These are phyloP conservation scores for Siniperca obscura DNA, from an alignment of 2,797 vertebrate genomes.

Conservation along the genomic window DNA sequence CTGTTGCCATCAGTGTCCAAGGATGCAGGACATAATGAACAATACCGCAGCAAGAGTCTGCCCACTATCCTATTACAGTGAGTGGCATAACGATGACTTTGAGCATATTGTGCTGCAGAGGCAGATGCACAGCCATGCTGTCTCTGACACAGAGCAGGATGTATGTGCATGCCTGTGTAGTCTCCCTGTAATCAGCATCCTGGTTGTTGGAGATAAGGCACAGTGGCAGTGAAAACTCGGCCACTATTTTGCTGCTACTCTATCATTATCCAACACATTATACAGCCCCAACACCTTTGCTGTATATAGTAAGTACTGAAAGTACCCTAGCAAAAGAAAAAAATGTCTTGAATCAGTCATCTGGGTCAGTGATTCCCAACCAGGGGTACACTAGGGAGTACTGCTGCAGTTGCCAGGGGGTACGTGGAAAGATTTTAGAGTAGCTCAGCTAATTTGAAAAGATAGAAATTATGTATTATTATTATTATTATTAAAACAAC, in stretches of 20 bases:
- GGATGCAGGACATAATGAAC: conserved; percentile 12
- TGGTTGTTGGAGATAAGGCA: conserved; percentile 73
- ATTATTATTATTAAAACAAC: too few relatives aligned
- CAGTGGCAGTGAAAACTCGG: conserved; percentile 34
- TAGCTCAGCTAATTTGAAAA: background rate
- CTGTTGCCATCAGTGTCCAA: conserved; percentile 15
- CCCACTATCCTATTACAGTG: conserved; percentile 29
- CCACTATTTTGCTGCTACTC: background rate
- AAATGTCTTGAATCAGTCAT: conserved; percentile 14
- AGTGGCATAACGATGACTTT: conserved; percentile 59
- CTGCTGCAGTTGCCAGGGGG: background rate
- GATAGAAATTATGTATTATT: background rate
- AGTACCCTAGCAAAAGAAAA: background rate
- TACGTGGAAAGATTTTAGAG: background rate
- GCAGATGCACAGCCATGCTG: conserved; percentile 46
- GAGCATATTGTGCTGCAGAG: conserved; percentile 52
- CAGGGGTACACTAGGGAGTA: background rate
- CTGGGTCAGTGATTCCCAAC: conserved; percentile 10
- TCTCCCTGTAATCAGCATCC: conserved; percentile 69
- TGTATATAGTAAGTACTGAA: background rate
- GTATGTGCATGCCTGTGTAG: conserved; percentile 63
- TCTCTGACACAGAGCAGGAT: conserved; percentile 67
- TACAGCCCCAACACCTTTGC: conserved; percentile 3
- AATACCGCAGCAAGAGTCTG: conserved; percentile 29
- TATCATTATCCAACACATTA: conserved; percentile 19